Evolutionary conservation across 2,888 invertebrate genomes (phyloP), one percentile per base, ranked within the genome.

Genomic region (Dromius quadrimaculatus): DNA sequence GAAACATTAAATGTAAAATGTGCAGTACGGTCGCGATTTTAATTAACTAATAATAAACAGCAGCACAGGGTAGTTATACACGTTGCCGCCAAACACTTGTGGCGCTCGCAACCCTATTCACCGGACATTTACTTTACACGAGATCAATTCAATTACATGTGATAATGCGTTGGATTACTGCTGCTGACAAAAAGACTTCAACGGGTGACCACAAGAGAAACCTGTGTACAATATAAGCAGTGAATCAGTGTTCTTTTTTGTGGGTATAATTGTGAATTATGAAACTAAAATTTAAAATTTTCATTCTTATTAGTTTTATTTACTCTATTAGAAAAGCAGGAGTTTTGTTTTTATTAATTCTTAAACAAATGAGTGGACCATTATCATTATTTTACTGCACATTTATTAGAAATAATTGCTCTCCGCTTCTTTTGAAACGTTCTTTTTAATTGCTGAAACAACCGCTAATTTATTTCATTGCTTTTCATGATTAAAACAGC

Each of bases 41-140:
- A 63, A 63, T 63, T 43, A 63, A 63, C 63, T 63, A 63, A 63
- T 63, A 63, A 63, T 63, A 63, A 43, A 63, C 63, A 63, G 41
- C 28, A 32, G 4, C 41, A 19, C 34, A 19, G 36, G n/a, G 17
- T 54, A 32, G 9, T n/a, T 38, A 22, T 47, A 23, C 36, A 36
- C 22, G 47, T 11, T 36, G 20, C 20, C 22, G 36, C 23, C 45
- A 28, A 34, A 57, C 57, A 57, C 57, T 57, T 57, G 57, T 57
- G 34, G 57, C 57, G 63, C 63, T 9, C 34, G 43, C 45, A 22
- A 23, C 47, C 47, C 23, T 6, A 23, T 36, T 36, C 36, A 36
- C 47, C 50, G 50, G 50, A 54, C 50, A 54, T 54, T 54, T 54
- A 54, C 50, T 54, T 54, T 54, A 54, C 50, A 54, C 50, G 28